These are phyloP conservation scores for Achlya flavicornis DNA, from an alignment of 2,888 invertebrate species.

Conservation along the genomic window DNA sequence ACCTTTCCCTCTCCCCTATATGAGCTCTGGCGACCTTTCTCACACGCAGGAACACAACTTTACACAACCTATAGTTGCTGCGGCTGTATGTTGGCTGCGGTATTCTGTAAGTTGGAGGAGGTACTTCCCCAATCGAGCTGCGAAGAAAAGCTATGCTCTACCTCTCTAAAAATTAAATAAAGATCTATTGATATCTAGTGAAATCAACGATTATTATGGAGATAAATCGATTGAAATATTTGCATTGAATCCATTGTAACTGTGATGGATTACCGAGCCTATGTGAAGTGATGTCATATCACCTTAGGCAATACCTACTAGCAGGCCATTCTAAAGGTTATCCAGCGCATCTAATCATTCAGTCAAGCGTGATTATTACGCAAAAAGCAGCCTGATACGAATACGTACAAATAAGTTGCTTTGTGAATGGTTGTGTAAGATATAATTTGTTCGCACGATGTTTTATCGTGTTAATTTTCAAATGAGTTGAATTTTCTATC, in stretches of 20 bases:
- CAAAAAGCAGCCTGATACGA: conserved; percentile 47
- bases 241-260: conserved; percentile 39
- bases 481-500: background rate
- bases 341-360: conserved; percentile 65
- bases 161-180: too few relatives aligned
- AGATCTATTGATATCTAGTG: too few relatives aligned
- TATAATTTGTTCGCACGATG: conserved; percentile 23
- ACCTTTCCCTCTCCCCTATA: too few relatives aligned
- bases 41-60: too few relatives aligned
- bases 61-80: too few relatives aligned
- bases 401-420: conserved; percentile 33
- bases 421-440: conserved; percentile 33
- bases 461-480: background rate
- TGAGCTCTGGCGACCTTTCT: too few relatives aligned
- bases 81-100: too few relatives aligned
- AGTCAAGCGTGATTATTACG: conserved; percentile 53
- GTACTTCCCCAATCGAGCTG: too few relatives aligned
- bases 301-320: conserved; percentile 25
- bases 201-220: conserved; percentile 1
- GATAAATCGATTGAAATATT: conserved; percentile 31
- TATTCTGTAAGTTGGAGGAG: too few relatives aligned
- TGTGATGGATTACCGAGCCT: conserved; percentile 39
- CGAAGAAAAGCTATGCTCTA: too few relatives aligned
- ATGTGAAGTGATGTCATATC: conserved; percentile 23
- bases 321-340: conserved; percentile 52